Evolutionary conservation across 2,888 invertebrate genomes (phyloP), one percentile per base, ranked within the genome.

Genomic region (Oscheius onirici): DNA sequence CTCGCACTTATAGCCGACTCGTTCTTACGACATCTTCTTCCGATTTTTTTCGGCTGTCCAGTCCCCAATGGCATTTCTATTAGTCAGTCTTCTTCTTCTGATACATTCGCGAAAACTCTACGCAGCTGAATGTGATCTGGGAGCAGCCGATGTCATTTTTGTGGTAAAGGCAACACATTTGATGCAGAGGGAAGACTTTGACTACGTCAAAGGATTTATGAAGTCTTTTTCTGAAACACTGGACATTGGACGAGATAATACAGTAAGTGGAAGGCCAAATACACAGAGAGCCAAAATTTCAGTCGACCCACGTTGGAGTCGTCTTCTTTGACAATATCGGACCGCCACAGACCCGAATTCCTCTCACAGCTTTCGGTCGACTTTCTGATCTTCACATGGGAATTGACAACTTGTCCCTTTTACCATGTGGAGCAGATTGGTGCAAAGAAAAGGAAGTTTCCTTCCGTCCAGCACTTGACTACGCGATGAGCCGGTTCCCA

Each of bases 371-470:
- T 2, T 72, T 68, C 24, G 52, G 54, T 8, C 26, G 72, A n/a
- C 13, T 41, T 2, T 24, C 54, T 17, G 72, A 72, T 60, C 58
- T 66, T 15, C 51, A 34, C 15, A 68, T 51, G 44, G 67, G 68
- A 13, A 68, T 72, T 2, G 67, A 67, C 41, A 24, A 69, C 22
- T 57, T 67, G 15, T 26, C 46, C n/a, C 34, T 34, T 11, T 17
- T 68, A 13, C 57, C 66, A 2, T 72, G 72, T 68, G 70, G 70
- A 52, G 17, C 52, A n/a, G 51, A 41, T 20, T 70, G 70, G 70
- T 70, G 70, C 17, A 70, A 61, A 34, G 70, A 70, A 24, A 70
- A 58, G 34, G 49, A 69, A 22, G 58, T 28, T 34, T n/a, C 52
- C 11, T 63, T 63, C 49, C 63, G 63, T 11, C 46, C 63, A 10